Conservation (phyloP, 2,797 vertebrate genomes). For the Thamnophis elegans region DNA sequence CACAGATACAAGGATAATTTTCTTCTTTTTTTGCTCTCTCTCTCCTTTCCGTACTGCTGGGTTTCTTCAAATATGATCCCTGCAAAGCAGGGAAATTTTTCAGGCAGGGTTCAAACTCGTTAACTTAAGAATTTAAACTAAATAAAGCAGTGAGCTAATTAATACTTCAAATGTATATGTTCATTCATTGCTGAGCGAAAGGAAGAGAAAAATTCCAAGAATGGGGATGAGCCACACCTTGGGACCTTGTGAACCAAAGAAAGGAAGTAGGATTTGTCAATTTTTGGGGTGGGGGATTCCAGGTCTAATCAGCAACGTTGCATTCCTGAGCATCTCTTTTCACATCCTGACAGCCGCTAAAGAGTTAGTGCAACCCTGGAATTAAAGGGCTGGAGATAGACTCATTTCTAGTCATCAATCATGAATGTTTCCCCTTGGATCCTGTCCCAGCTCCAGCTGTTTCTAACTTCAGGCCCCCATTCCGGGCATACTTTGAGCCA, state of each 20-base stretch:
- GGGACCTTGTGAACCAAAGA: constrained; percentile 22
- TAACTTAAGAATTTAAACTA: constrained; percentile 43
- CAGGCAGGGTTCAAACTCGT: constrained; percentile 18
- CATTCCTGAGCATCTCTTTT: neutral
- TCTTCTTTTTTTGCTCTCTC: neutral
- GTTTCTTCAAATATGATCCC: neutral
- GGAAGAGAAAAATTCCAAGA: neutral
- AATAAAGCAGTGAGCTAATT: constrained; percentile 52
- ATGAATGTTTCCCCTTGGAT: constrained; percentile 32
- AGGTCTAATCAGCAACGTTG: constrained; percentile 18
- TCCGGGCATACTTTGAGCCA: neutral
- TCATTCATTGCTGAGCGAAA: constrained; percentile 34
- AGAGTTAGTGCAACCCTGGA: constrained; percentile 42
- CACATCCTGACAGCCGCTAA: neutral
- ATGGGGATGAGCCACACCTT: neutral
- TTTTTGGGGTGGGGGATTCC: neutral
- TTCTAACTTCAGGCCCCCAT: constrained; percentile 37
- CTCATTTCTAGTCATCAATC: constrained; percentile 41
- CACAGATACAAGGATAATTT: neutral
- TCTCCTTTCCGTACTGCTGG: neutral
- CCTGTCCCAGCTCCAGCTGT: constrained; percentile 35
- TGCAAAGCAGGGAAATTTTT: neutral
- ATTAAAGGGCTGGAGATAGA: constrained; percentile 7
- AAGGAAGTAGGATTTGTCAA: constrained; percentile 30
- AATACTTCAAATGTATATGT: constrained; percentile 29